Base-by-base conservation (phyloP, 1,140 invertebrate species). In the Eueides isabella region DNA sequence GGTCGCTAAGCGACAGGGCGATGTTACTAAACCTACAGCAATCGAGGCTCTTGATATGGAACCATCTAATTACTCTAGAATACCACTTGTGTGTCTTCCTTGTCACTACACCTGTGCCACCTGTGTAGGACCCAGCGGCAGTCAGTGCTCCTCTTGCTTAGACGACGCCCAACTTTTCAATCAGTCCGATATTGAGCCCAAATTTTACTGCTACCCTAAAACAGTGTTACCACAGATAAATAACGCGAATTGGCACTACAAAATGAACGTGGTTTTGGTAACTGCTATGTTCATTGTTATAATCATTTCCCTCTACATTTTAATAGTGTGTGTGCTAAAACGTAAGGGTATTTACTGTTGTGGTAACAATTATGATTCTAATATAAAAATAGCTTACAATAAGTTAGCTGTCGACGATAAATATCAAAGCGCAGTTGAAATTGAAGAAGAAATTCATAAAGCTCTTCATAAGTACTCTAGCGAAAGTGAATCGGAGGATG, bases 61-160 rank as follows among this genome's bases (percentile, higher is more conserved):
- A 80, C 77, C 84, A 6, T 71, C 75, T 61, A 84, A 86, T 68
- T 55, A 66, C 44, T 72, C 80, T 26, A 87, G 83, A 76, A 67
- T 85, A 16, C 89, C 88, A 5, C 74, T 84, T 1, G 81, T 87
- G 38, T 93, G 91, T 70, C 85, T 90, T 0, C 87, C 86, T 2
- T 93, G 91, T 75, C 91, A 93, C 76, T 91, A 92, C 76, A 88
- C 90, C 0, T 93, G 91, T 68, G 88, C 86, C 4, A 87, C 86
- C 0, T 93, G 91, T 68, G 77, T 78, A 9, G 91, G 91, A 33
- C 89, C 91, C 7, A 82, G 84, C 33, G 84, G 86, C 73, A 84
- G 79, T 63, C 89, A 93, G 71, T 93, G 91, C 73, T 73, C 83
- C 4, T 86, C 91, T 0, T 93, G 91, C 75, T 73, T 83, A 67